Percentiles rank a stretch among this genome's conserved stretches.
phyloP scores from a whole-genome alignment of 2,113 vertebrate species.

The Elephantulus edwardii region DNA sequence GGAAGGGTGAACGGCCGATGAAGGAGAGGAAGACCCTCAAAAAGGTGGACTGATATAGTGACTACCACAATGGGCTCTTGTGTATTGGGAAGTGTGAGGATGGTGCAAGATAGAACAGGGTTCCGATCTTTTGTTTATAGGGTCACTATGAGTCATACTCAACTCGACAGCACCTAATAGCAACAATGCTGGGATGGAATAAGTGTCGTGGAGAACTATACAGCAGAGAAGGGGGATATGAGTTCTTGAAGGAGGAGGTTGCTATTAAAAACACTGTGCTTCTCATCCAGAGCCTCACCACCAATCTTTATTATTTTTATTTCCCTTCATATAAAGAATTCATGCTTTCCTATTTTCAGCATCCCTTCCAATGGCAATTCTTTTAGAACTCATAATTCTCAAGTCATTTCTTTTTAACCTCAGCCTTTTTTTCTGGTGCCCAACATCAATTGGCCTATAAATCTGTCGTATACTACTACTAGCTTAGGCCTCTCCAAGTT shows the following conservation, averaged over 20 bases:
- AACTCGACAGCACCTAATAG: too few species aligned
- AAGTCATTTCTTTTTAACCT: constrained; percentile 76
- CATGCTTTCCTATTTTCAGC: constrained; percentile 52
- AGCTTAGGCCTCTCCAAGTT: constrained; percentile 78
- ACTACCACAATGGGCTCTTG: too few species aligned
- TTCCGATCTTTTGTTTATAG: too few species aligned
- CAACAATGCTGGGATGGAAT: background rate
- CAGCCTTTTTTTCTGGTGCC: constrained; percentile 76
- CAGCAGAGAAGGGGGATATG: background rate
- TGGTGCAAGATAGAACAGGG: too few species aligned
- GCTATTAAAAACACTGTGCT: background rate
- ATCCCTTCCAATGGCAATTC: constrained; percentile 68
- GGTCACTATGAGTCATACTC: too few species aligned
- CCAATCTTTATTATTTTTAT: constrained; percentile 30
- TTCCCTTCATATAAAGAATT: constrained; percentile 58
- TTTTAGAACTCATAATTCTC: constrained; percentile 69
- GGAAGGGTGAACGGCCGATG: too few species aligned
- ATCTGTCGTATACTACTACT: constrained; percentile 79
- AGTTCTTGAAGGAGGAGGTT: background rate
- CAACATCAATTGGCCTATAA: constrained; percentile 78
- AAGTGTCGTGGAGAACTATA: background rate
- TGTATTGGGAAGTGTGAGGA: too few species aligned
- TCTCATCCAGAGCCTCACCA: background rate
- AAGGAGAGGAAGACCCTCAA: too few species aligned
- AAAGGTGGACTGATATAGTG: too few species aligned